A percentile compares a stretch with the other conserved stretches of the same genome.
phyloP scores from a whole-genome alignment of 2,797 vertebrate genomes.

The Trachops cirrhosus region DNA sequence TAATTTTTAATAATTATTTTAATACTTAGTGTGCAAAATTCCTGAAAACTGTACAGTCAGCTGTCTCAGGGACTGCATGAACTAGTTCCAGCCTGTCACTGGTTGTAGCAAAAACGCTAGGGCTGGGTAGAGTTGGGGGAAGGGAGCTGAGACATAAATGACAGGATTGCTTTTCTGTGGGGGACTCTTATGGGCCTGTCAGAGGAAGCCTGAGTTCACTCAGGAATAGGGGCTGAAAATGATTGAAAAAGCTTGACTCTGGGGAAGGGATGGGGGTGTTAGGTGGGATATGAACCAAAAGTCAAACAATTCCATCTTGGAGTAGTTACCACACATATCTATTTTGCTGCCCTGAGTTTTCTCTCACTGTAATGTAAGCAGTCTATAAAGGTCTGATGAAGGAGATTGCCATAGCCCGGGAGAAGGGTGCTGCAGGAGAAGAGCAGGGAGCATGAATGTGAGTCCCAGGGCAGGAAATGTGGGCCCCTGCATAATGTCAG shows the following conservation, averaged over 20 bases:
- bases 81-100: not conserved
- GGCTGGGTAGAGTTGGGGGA: not conserved
- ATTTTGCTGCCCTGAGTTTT: not conserved
- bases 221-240: not conserved
- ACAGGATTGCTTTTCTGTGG: not conserved
- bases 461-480: not conserved
- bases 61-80: not conserved
- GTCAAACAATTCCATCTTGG: not conserved
- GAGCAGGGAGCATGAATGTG: not conserved
- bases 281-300: not conserved
- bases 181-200: not conserved
- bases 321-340: not conserved
- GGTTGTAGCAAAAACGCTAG: not conserved
- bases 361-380: not conserved
- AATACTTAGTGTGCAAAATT: not conserved
- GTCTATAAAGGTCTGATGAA: not conserved
- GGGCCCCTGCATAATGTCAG: not conserved
- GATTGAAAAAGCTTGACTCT: not conserved
- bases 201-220: not conserved
- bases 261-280: not conserved
- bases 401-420: not conserved
- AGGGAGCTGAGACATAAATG: not conserved
- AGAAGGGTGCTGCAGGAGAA: not conserved
- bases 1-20: constrained; percentile 1
- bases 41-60: not conserved